Base-by-base conservation (phyloP, 2,888 invertebrate genomes). In the Strigamia crassipes region DNA sequence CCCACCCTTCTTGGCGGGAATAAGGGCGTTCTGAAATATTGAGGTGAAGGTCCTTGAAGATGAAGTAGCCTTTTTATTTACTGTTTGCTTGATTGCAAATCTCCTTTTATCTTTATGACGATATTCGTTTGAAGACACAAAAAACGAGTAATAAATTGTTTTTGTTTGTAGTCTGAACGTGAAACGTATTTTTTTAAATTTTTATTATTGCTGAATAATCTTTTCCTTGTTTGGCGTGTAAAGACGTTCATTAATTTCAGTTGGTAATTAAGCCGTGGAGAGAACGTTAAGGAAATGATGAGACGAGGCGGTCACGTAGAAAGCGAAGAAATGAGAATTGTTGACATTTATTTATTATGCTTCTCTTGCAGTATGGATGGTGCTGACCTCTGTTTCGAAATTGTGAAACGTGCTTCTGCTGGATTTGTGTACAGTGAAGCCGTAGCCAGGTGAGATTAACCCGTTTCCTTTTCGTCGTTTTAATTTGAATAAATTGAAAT, bases 401-500 rank as follows among this genome's bases (percentile, higher is more conserved):
- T 99, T 84, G 98, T 97, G 34, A 93, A 97, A 86, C 92, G 98
- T 87, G 99, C 99, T 31, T 93, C 94, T 42, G 94, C 96, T 81
- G 99, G 99, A 84, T 99, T 99, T 89, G 97, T 97, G 83, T 99
- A 99, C 90, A 99, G 99, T 87, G 99, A 99, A 90, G 97, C 98
- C 73, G 99, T 99, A 82, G 97, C 97, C 84, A 98, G 97, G 97
- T 97, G 90, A 91, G 90, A 82, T 13, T 73, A 27, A 27, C 4
- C 2, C 21, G 13, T 27, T 73, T 27, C 21, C 80, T 23, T 83
- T 34, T 12, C n/a, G n/a, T n/a, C n/a, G n/a, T n/a, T n/a, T n/a
- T n/a, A n/a, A n/a, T n/a, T n/a, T n/a, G n/a, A n/a, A n/a, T n/a
- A n/a, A n/a, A n/a, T n/a, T n/a, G n/a, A n/a, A n/a, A n/a, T n/a